Base-by-base conservation (phyloP, 2,888 invertebrate species). In the Drosophila fulvimacula region DNA sequence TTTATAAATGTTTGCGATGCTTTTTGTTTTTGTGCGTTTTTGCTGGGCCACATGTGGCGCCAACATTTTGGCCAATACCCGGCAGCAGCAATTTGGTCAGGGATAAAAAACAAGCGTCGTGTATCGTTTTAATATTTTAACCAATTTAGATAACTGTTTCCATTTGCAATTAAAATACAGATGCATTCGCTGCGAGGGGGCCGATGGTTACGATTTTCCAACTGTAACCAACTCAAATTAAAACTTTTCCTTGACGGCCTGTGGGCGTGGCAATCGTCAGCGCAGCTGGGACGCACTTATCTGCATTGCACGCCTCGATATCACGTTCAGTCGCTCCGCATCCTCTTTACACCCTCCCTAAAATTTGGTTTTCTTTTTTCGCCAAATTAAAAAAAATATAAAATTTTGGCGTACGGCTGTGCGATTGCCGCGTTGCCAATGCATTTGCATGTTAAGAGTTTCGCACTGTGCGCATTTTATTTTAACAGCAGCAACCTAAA, bases 131-230 rank as follows among this genome's bases (percentile, higher is more conserved):
- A 87, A 90, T 90, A 82, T 90, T 88, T 90, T 80, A 80, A 82
- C 80, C 89, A 88, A 91, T 90, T 90, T 90, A 91, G 91, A 90
- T 90, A 90, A 90, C 90, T 79, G 83, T 81, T 90, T 90, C 90
- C 90, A 90, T 90, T 89, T 87, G 89, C 90, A 90, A 91, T 90
- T 88, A 90, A 90, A 90, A 83, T 84, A 85, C 81, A 88, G 82
- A 79, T 80, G 87, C 84, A 72, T 49, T 58, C 69, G 52, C 55
- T 24, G 64, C 19, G 13, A 10, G 21, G 36, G 46, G 41, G 39
- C 56, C 27, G 53, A 1, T 46, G 24, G 46, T 80, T 76, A 76
- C 77, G 81, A 75, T 79, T 73, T 76, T 66, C 68, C 63, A 64
- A 61, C 63, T 62, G 81, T 70, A 73, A 53, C 66, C 66, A 88